phyloP scores from a whole-genome alignment of 2,797 vertebrate genomes.

The Trichosurus vulpecula region DNA sequence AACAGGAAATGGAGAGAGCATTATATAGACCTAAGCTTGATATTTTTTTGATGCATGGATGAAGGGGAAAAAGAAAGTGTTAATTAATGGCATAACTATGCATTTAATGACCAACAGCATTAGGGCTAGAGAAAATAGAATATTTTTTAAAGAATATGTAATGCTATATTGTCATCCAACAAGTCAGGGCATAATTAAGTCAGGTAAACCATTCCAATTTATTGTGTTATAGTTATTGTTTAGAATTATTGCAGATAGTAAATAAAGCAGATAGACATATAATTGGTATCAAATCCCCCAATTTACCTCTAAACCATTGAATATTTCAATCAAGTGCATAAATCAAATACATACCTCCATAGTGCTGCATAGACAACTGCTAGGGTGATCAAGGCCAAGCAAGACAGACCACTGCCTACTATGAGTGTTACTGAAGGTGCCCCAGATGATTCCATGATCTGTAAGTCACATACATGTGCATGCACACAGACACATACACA shows the following conservation, averaged over 20 bases:
- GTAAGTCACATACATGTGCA: conserved; percentile 80
- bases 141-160: not conserved
- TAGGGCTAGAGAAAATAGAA: conserved; percentile 22
- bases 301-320: conserved; percentile 45
- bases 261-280: conserved; percentile 30
- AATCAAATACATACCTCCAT: conserved; percentile 92
- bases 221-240: conserved; percentile 32
- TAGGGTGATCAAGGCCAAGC: conserved; percentile 96
- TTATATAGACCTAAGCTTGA: conserved; percentile 8
- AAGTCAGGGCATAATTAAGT: conserved; percentile 54
- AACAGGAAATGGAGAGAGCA: conserved; percentile 35
- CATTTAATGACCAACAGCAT: conserved; percentile 14
- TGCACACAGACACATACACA: conserved; percentile 32
- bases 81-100: conserved; percentile 17
- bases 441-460: conserved; percentile 99
- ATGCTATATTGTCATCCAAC: not conserved
- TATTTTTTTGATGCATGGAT: not conserved
- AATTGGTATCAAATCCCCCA: conserved; percentile 27
- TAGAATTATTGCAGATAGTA: not conserved
- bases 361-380: conserved; percentile 96
- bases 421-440: conserved; percentile 99
- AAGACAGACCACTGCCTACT: conserved; percentile 99
- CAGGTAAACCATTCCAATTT: conserved; percentile 44
- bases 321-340: conserved; percentile 33
- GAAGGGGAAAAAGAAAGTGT: conserved; percentile 37